These are phyloP conservation scores for Natrix natrix DNA, from an alignment of 2,797 vertebrate species.

Conservation along the genomic window DNA sequence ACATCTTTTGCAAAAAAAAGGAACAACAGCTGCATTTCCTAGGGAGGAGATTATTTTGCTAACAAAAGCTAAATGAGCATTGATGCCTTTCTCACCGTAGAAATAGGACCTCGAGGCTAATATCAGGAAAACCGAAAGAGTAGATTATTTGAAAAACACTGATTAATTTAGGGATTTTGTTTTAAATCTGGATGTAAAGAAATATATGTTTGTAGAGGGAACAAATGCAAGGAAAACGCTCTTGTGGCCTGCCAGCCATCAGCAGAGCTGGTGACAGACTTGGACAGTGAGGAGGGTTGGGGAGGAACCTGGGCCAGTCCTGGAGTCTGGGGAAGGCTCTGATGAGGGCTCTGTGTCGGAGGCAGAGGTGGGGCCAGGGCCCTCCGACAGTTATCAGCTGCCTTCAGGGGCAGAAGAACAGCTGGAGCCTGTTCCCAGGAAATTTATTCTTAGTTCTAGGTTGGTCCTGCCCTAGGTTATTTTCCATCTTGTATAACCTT, in stretches of 20 bases:
- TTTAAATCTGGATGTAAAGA: background rate
- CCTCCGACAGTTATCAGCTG: too few relatives aligned
- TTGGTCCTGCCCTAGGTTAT: background rate
- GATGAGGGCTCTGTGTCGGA: too few relatives aligned
- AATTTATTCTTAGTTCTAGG: background rate
- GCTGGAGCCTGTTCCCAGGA: background rate
- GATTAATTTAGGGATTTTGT: background rate
- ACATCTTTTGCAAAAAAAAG: conserved; percentile 29
- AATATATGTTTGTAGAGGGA: background rate
- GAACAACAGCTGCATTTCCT: conserved; percentile 36
- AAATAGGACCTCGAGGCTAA: conserved; percentile 44
- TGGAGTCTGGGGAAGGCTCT: too few relatives aligned
- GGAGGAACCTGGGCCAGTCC: too few relatives aligned
- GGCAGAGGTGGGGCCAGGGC: too few relatives aligned
- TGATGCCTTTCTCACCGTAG: background rate
- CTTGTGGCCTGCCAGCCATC: too few relatives aligned
- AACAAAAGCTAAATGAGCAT: conserved; percentile 32
- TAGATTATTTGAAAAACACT: background rate
- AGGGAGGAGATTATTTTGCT: background rate
- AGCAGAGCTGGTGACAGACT: too few relatives aligned
- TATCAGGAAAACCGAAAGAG: conserved; percentile 53
- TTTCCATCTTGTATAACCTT: background rate
- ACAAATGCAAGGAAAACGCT: background rate
- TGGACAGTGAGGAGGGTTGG: too few relatives aligned
- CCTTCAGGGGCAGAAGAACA: too few relatives aligned